Conservation (phyloP, 2,113 vertebrate species). For the Vimba vimba region DNA sequence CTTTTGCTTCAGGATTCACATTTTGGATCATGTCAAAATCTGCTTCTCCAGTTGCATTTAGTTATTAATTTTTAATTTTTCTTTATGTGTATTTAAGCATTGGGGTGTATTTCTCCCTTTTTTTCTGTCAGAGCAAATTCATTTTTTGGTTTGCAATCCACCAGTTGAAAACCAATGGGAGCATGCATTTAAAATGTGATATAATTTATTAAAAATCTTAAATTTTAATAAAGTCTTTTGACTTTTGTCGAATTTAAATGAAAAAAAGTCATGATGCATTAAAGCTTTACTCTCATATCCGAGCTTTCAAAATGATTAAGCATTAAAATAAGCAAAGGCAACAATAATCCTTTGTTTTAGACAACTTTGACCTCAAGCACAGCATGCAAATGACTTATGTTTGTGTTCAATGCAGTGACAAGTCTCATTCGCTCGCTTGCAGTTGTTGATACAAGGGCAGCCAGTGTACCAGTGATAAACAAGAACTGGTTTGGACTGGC, state of each 20-base stretch:
- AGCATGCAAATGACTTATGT: constrained; percentile 31
- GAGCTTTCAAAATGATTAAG: not conserved
- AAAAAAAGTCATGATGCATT: no score
- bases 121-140: not conserved
- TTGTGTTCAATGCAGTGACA: constrained; percentile 11
- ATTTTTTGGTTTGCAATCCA: not conserved
- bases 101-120: not conserved
- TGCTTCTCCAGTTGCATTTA: no score
- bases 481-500: constrained; percentile 53
- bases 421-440: constrained; percentile 30
- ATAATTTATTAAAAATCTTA: no score
- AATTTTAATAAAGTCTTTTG: no score
- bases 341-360: not conserved
- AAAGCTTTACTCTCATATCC: not conserved
- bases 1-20: not conserved
- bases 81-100: no score
- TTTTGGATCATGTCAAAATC: not conserved
- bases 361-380: constrained; percentile 20
- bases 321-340: not conserved
- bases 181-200: no score
- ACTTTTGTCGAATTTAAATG: no score
- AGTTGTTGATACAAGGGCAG: constrained; percentile 37
- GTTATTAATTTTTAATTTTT: no score
- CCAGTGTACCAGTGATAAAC: constrained; percentile 44
- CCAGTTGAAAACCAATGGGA: not conserved